Percentiles rank a stretch among this genome's conserved stretches.
phyloP scores from a whole-genome alignment of 2,888 invertebrate genomes.

The Nemurella pictetii region DNA sequence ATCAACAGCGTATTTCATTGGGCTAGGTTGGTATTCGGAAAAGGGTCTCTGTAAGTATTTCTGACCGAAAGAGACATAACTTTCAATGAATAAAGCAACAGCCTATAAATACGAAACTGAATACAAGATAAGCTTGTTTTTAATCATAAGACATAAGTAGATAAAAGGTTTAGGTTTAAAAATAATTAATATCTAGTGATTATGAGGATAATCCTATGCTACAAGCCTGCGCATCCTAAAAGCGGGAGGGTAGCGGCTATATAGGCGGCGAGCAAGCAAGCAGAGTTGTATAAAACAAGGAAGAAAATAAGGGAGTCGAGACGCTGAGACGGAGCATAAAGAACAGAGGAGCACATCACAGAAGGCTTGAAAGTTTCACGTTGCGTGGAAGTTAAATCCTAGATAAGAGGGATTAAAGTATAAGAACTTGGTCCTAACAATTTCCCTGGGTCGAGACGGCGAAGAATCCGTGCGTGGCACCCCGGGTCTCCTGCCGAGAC shows the following conservation, averaged over 20 bases:
- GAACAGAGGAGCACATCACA: background rate
- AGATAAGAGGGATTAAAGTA: slow-evolving; percentile 24
- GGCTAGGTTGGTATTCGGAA: background rate
- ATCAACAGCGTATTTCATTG: background rate
- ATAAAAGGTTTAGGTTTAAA: background rate
- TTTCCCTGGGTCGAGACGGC: background rate
- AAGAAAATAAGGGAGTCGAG: background rate
- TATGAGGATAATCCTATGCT: background rate
- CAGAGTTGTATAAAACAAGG: background rate
- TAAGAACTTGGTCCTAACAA: slow-evolving; percentile 4
- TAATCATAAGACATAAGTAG: background rate
- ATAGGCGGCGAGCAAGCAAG: background rate
- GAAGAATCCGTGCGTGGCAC: background rate
- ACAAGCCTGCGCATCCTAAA: background rate
- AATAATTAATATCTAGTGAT: background rate
- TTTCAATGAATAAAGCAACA: background rate
- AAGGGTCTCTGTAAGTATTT: background rate
- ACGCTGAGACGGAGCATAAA: background rate
- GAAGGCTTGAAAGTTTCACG: background rate
- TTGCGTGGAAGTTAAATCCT: slow-evolving; percentile 2
- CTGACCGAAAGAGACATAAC: background rate
- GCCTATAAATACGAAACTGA: background rate
- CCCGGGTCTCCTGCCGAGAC: background rate
- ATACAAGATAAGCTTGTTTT: background rate
- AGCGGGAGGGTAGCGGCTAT: background rate